Base-by-base conservation (phyloP, 2,797 vertebrate genomes). In the Cryptoblepharus egeriae region DNA sequence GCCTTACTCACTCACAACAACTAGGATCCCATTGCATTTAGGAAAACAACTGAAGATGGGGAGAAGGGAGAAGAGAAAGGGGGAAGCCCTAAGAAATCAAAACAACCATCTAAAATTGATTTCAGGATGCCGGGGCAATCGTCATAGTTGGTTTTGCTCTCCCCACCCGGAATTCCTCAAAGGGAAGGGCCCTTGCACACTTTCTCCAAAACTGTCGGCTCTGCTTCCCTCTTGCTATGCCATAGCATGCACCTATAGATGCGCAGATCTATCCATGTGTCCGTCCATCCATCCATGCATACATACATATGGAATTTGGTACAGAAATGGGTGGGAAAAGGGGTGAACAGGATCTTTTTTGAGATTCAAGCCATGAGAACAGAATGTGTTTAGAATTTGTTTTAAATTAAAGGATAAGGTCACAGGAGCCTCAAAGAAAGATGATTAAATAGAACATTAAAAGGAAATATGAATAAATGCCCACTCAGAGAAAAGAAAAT, bases 361-460 rank as follows among this genome's bases (percentile, higher is more conserved):
- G 35, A 74, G 61, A 37, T 73, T 71, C 80, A 26, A 70, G 63
- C 32, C 69, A 77, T 68, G 85, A 83, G 88, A 88, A 18, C n/a
- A 84, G 65, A 75, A 88, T 91, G 79, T 88, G 75, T 93, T 84
- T 8, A 74, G 88, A 84, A 93, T 83, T 79, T 89, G 87, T 49
- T 79, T 84, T 88, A 88, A 89, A 92, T 88, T 89, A 88, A 88
- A 52, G 49, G 70, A 88, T 90, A 92, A 92, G 89, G 90, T 92
- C 91, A 88, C 5, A 68, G 84, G 75, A n/a, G 55, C 69, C 84
- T 88, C 83, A 87, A 90, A 88, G 86, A 91, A 58, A 73, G 74
- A 90, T 3, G 85, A 89, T 80, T 90, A 84, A 92, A 83, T 52
- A 60, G 83, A 89, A 91, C 88, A 79, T 91, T 84, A 92, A 93